Base-by-base conservation (phyloP, 2,797 vertebrate genomes). In the Bradypus variegatus region DNA sequence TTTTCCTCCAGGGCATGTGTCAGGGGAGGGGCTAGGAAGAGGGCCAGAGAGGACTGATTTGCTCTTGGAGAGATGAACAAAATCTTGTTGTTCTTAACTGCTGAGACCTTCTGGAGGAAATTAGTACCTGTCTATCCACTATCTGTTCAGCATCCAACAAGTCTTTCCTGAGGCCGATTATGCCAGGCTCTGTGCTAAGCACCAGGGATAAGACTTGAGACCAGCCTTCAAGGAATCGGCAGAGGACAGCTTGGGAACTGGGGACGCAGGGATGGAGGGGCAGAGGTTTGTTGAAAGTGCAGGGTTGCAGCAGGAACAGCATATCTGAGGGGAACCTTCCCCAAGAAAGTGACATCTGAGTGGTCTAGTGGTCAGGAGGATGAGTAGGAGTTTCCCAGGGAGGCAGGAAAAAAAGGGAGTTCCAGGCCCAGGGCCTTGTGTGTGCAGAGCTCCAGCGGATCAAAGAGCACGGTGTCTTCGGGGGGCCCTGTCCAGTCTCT, bases 191-290 rank as follows among this genome's bases (percentile, higher is more conserved):
- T 4, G 29, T 45, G 65, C 86, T 78, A 9, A 73, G 88, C 18
- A 21, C 48, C 0, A 0, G 29, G n/a, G 36, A 21, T 29, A 19
- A 11, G 6, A 5, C 19, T 33, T 41, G 75, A 50, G 10, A 0
- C 88, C 21, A 12, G 2, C 41, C n/a, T 33, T 14, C 4, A 0
- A 67, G 58, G 67, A 23, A 19, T 33, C 3, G 0, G 7, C 12
- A 33, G 45, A 81, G 18, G 36, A 4, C n/a, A 3, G 25, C 25
- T 27, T 4, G 6, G 33, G 29, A 16, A 19, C 55, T 58, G 55
- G 55, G 18, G 18, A 58, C 55, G 16, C 16, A 19, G 55, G 55
- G 4, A 21, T 8, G 3, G 60, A 16, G 62, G 41, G 15, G 70
- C 2, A 1, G 65, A 31, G 81, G 6, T 67, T 53, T 41, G 11